Base-by-base conservation (phyloP, 2,113 vertebrate genomes). In the Piaya cayana region DNA sequence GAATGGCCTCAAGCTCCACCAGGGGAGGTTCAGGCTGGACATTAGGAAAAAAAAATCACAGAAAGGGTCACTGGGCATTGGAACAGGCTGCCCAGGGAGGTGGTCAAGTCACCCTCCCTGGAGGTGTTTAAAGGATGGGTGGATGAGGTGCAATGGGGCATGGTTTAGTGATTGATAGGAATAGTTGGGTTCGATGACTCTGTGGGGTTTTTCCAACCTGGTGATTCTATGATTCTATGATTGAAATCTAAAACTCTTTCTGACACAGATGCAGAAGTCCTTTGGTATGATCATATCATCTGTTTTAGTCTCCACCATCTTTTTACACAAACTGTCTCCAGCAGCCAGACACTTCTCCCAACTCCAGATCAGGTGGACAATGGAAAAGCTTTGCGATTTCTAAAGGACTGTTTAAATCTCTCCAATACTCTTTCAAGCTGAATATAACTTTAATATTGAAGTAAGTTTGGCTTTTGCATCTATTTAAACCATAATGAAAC, bases 171-270 rank as follows among this genome's bases (percentile, higher is more conserved):
- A n/a, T n/a, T n/a, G n/a, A n/a, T n/a, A n/a, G n/a, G n/a, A n/a
- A n/a, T n/a, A n/a, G n/a, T n/a, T n/a, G n/a, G n/a, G n/a, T n/a
- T n/a, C n/a, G n/a, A n/a, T n/a, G n/a, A n/a, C n/a, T n/a, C n/a
- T n/a, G n/a, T n/a, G n/a, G n/a, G n/a, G n/a, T n/a, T n/a, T n/a
- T n/a, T n/a, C n/a, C n/a, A n/a, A n/a, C n/a, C n/a, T n/a, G n/a
- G n/a, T n/a, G n/a, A n/a, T n/a, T n/a, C n/a, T n/a, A n/a, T n/a
- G n/a, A n/a, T n/a, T n/a, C n/a, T n/a, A n/a, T n/a, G n/a, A n/a
- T n/a, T n/a, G 84, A 92, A 92, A 94, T 87, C 94, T 91, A 91
- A 93, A 93, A 87, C 74, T 76, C 58, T 45, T 94, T 91, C 91
- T 95, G 86, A 82, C 64, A 92, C 49, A 3, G 5, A 84, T 53